Evolutionary conservation across 2,797 vertebrate genomes (phyloP).

Genomic region (Leptodactylus fallax): DNA sequence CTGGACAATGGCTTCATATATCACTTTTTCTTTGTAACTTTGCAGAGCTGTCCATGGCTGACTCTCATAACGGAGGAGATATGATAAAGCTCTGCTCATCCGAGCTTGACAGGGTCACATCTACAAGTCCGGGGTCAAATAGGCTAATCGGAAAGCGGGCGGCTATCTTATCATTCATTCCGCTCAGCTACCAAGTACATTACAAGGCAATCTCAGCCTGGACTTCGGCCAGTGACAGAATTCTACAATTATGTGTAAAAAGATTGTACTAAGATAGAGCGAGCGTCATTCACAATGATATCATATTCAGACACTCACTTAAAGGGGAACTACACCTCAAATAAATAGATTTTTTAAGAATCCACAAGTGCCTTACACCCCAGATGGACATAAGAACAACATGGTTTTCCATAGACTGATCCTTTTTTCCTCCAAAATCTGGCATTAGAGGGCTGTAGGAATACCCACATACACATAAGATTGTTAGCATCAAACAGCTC

Average conservation of each 20-base stretch:
- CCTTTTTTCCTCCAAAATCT: too few species aligned
- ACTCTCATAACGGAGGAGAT: background rate
- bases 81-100: background rate
- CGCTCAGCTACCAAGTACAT: too few species aligned
- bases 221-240: constrained; percentile 7
- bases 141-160: background rate
- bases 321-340: background rate
- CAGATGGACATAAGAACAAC: too few species aligned
- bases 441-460: too few species aligned
- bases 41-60: background rate
- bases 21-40: background rate
- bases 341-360: background rate
- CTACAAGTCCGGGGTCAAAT: background rate
- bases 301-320: background rate
- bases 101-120: background rate
- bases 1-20: background rate
- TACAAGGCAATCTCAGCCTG: background rate
- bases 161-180: constrained; percentile 9
- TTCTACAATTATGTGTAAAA: background rate
- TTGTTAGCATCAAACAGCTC: too few species aligned
- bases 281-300: background rate
- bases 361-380: too few species aligned
- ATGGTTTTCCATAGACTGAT: too few species aligned
- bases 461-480: too few species aligned
- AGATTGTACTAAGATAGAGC: background rate